These are phyloP conservation scores for Rhagonycha lutea DNA, from an alignment of 2,888 invertebrate species.

Conservation along the genomic window DNA sequence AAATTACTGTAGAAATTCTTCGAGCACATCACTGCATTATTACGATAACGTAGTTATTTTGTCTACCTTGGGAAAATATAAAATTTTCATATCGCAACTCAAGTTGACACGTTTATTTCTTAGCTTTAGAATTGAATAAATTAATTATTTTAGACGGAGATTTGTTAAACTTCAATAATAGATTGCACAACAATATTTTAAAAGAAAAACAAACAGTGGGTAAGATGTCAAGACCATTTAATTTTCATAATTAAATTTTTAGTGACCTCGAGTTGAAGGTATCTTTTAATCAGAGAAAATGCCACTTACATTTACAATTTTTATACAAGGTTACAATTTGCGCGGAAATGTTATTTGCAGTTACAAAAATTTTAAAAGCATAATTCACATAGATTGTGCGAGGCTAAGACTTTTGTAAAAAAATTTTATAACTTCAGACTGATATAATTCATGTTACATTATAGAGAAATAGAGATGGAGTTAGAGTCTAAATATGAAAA, in stretches of 20 bases:
- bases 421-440: slow-evolving; percentile 28
- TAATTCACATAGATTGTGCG: slow-evolving; percentile 25
- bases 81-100: slow-evolving; percentile 32
- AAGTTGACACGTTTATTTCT: slow-evolving; percentile 31
- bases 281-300: not conserved
- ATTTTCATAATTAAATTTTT: not conserved
- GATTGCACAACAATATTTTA: slow-evolving; percentile 17
- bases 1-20: slow-evolving; percentile 54
- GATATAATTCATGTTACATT: slow-evolving; percentile 39
- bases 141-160: slow-evolving; percentile 28
- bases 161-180: slow-evolving; percentile 26
- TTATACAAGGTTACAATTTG: slow-evolving; percentile 20
- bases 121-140: slow-evolving; percentile 29
- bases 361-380: slow-evolving; percentile 21
- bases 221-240: not conserved
- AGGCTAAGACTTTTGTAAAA: slow-evolving; percentile 15
- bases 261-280: not conserved
- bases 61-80: slow-evolving; percentile 32
- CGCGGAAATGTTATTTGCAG: slow-evolving; percentile 18
- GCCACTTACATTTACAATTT: not conserved
- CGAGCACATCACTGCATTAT: slow-evolving; percentile 51
- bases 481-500: slow-evolving; percentile 31
- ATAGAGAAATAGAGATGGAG: slow-evolving; percentile 36
- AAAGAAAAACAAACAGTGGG: not conserved
- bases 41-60: slow-evolving; percentile 48